Evolutionary conservation across 2,113 vertebrate species (phyloP), one percentile per base, ranked within the genome.

Genomic region (Heteronetta atricapilla): DNA sequence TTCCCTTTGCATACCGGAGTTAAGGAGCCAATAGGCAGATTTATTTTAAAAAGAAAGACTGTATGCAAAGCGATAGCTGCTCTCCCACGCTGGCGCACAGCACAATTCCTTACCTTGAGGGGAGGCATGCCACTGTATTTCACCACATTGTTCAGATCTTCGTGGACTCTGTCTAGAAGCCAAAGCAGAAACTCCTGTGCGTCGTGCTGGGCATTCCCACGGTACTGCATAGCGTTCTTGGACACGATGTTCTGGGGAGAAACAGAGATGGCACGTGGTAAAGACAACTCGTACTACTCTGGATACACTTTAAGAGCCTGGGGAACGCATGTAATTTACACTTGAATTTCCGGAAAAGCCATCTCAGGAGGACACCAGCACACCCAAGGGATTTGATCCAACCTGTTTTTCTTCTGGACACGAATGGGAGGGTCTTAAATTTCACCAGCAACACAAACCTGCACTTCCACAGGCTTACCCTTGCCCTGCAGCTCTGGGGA

Each of bases 111-210:
- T 80, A 99, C 99, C 99, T 99, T 99, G 83, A 99, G 91, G 1
- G 98, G 92, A 11, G 98, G 97, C 95, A 99, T 95, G 90, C 97
- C 94, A 3, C 97, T 98, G 77, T 98, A 98, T 90, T 98, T 98
- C 88, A 98, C 97, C 11, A 97, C 89, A 0, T 98, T 98, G 97
- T 99, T 98, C 34, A 99, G 98, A 93, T 99, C 99, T 82, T 99
- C 99, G 0, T 99, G 99, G 9, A 99, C 99, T 93, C 99, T 97
- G 97, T 99, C 99, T 70, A 99, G 97, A 28, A 99, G 98, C 99
- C 99, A 99, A 29, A 99, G 98, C 67, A 99, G 98, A 93, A 99
- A 99, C 98, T 99, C 99, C 96, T 99, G 99, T 4, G 99, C 99
- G 8, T 99, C 99, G 1, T 99, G 99, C 97, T 99, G 99, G 52